Base-by-base conservation (phyloP, 2,888 invertebrate genomes). In the Cepaea hortensis region DNA sequence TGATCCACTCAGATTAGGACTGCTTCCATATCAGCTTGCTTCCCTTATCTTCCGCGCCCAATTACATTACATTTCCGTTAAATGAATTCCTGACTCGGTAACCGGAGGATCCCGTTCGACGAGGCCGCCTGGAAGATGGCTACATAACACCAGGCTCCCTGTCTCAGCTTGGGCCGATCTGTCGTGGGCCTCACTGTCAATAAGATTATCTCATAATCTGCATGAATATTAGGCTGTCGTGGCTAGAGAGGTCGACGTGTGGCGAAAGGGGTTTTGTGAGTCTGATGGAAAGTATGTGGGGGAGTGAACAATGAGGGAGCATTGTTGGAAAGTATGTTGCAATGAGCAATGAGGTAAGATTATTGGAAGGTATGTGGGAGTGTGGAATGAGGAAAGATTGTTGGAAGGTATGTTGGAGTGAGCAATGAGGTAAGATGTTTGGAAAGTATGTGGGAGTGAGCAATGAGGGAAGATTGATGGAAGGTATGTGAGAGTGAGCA, bases 161-260 rank as follows among this genome's bases (percentile, higher is more conserved):
- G 75, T 84, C 75, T 84, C 84, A 35, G 84, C 35, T 46, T 84
- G 84, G 84, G 84, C 73, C 84, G 75, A 62, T 81, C 70, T 70
- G 68, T 70, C 62, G 76, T 50, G 61, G 85, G 70, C n/a, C 9
- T 75, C 80, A 61, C 13, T 55, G 55, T 79, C 79, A 85, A 85
- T 85, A 61, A 79, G 85, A 85, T 85, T 85, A 85, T 72, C 85
- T 4, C 72, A 62, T 55, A 65, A 85, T 85, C 79, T 85, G 85
- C 85, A 85, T 85, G 85, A 79, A 79, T 79, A 79, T 85, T 85
- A 80, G 70, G 75, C 23, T 61, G 84, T 11, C n/a, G 61, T 73
- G 75, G 48, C 13, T 75, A 13, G 46, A 13, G 48, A 35, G 61
- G 70, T 23, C 4, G 35, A 23, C 9, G 75, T 9, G 11, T 55